These are phyloP conservation scores for Torymus aiolomorphi DNA, from an alignment of 2,888 invertebrate genomes.

Conservation along the genomic window DNA sequence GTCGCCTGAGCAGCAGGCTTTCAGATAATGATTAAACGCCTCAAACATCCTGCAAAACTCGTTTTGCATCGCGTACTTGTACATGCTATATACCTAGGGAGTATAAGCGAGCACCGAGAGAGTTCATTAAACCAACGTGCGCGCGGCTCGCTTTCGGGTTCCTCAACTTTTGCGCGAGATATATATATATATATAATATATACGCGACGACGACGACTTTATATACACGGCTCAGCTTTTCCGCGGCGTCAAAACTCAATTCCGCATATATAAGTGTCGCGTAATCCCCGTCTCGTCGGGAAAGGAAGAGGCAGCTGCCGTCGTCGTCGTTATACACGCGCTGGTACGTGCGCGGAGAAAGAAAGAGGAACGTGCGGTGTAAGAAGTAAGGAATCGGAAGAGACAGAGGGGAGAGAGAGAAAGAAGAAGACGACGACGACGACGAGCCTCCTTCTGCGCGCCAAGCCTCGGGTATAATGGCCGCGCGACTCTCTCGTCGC, in stretches of 20 bases:
- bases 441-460: conserved; percentile 17
- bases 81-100: too few species aligned
- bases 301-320: too few species aligned
- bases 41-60: conserved; percentile 26
- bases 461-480: conserved; percentile 24
- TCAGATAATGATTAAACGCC: conserved; percentile 15
- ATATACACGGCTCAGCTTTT: too few species aligned
- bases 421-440: background rate
- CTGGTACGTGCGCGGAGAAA: background rate
- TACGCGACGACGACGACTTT: too few species aligned
- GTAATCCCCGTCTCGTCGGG: too few species aligned
- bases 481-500: background rate
- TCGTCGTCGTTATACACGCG: too few species aligned
- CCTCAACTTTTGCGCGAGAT: too few species aligned
- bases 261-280: too few species aligned
- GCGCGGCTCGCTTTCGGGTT: too few species aligned
- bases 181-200: too few species aligned
- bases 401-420: background rate
- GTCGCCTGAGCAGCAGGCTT: background rate
- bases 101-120: background rate
- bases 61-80: conserved; percentile 20
- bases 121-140: background rate
- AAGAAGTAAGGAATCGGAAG: conserved; percentile 26
- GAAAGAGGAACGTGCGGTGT: background rate
- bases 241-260: too few species aligned